Conservation (phyloP, 2,888 invertebrate genomes). For the Eurois occulta region DNA sequence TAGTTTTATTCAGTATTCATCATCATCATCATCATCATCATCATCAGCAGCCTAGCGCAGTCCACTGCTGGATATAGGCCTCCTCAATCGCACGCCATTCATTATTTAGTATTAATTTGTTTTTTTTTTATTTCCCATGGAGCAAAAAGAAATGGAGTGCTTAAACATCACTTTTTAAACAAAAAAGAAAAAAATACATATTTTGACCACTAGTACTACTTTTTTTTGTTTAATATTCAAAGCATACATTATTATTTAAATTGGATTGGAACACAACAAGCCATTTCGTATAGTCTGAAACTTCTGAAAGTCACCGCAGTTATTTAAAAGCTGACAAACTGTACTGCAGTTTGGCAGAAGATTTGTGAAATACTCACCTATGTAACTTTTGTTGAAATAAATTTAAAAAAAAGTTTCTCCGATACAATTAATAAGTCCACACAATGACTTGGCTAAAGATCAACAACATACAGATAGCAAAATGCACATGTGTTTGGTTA, state of each 20-base stretch:
- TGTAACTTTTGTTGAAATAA: too few relatives aligned
- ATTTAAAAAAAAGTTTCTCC: background rate
- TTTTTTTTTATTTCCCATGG: slow-evolving; percentile 7
- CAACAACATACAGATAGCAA: background rate
- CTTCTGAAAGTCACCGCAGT: background rate
- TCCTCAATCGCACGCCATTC: too few relatives aligned
- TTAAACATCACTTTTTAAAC: background rate
- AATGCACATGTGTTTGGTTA: slow-evolving; percentile 4
- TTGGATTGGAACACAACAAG: background rate
- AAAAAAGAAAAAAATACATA: background rate
- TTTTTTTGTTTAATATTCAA: slow-evolving; percentile 11
- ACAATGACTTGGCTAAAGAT: background rate
- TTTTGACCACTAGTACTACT: background rate
- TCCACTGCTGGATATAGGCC: too few relatives aligned
- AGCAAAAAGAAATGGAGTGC: slow-evolving; percentile 1
- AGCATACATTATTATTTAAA: background rate
- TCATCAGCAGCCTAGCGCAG: too few relatives aligned
- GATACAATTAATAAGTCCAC: background rate
- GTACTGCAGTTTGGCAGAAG: too few relatives aligned
- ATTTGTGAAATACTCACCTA: too few relatives aligned
- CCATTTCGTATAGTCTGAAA: background rate
- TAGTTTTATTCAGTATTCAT: background rate
- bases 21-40: too few relatives aligned
- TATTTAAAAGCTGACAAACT: too few relatives aligned
- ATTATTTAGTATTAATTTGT: too few relatives aligned